These are phyloP conservation scores for Hippocampus kuda DNA, from an alignment of 2,797 vertebrate species.

Conservation along the genomic window DNA sequence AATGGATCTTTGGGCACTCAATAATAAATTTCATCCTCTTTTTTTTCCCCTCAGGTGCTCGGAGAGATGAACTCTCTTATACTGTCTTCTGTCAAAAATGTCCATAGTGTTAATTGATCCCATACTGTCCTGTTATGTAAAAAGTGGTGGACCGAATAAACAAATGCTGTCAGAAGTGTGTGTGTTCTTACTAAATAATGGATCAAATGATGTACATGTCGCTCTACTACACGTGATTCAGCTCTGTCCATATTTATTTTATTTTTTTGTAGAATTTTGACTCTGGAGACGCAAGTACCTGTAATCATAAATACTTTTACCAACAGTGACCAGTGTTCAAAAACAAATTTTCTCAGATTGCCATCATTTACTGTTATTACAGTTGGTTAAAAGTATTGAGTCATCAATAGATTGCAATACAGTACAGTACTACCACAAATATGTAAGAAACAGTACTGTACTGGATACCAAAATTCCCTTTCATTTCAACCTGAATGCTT, in stretches of 20 bases:
- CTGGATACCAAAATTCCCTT: too few species aligned
- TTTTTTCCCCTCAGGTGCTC: slow-evolving; percentile 40
- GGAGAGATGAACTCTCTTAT: slow-evolving; percentile 38
- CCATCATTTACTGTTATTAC: background rate
- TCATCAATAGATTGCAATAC: too few species aligned
- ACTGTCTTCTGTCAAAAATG: slow-evolving; percentile 50
- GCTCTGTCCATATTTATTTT: too few species aligned
- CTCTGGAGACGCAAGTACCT: too few species aligned
- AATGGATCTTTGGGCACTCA: background rate
- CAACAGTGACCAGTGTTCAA: background rate
- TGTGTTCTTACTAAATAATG: slow-evolving; percentile 3
- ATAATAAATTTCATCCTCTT: background rate
- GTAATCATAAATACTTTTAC: too few species aligned
- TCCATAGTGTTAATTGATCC: slow-evolving; percentile 55
- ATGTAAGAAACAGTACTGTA: too few species aligned
- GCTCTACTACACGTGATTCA: background rate
- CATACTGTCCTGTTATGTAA: slow-evolving; percentile 57
- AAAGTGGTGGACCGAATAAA: slow-evolving; percentile 68
- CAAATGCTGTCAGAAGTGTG: slow-evolving; percentile 27
- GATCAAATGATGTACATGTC: background rate
- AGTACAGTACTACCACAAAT: too few species aligned
- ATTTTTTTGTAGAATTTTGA: too few species aligned
- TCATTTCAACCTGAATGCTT: background rate
- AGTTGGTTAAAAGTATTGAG: too few species aligned
- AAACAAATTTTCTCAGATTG: background rate